A percentile compares a stretch with the other conserved stretches of the same genome.
Evolutionary conservation across 2,888 invertebrate species (phyloP).

Genomic region (Bimastos eiseni): DNA sequence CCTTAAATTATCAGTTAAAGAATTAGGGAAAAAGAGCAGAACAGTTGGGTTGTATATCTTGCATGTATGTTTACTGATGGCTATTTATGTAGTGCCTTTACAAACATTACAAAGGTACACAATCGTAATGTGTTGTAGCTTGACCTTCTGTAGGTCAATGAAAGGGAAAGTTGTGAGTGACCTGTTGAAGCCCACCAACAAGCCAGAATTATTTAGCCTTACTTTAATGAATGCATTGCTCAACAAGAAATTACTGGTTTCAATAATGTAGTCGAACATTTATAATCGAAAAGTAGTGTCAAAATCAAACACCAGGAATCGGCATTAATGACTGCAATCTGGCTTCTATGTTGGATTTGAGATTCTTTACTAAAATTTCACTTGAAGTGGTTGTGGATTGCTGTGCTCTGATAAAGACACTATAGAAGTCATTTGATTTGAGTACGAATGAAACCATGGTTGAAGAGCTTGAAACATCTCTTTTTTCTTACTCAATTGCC

Average conservation of each 20-base stretch:
- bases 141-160: neutral
- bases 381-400: too few species aligned
- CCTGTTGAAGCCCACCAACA: neutral
- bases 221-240: neutral
- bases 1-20: neutral
- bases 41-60: neutral
- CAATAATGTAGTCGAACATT: neutral
- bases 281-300: too few species aligned
- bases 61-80: neutral
- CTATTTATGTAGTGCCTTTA: conserved; percentile 13
- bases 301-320: neutral
- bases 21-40: neutral
- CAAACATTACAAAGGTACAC: neutral
- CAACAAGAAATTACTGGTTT: neutral
- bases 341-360: too few species aligned
- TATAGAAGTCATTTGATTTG: too few species aligned
- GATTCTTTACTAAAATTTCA: too few species aligned
- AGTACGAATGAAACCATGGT: neutral
- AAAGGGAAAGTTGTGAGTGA: neutral
- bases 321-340: too few species aligned
- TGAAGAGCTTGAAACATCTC: neutral
- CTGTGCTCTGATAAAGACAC: too few species aligned
- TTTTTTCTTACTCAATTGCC: neutral
- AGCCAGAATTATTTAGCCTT: neutral
- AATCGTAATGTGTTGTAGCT: neutral